phyloP scores from a whole-genome alignment of 2,797 vertebrate genomes.

The Limosa lapponica region DNA sequence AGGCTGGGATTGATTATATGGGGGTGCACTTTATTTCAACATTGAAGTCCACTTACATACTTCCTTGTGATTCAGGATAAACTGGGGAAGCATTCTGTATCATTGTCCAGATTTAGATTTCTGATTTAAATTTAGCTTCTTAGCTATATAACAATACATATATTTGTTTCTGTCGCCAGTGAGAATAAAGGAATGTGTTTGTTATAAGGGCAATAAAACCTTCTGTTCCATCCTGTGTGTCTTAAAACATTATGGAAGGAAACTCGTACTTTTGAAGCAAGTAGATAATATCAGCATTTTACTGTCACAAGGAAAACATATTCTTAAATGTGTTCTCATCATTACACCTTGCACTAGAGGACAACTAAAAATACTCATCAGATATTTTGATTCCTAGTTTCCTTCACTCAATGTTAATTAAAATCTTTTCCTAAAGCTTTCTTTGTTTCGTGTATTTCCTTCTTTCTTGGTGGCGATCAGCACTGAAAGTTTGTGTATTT shows the following conservation, averaged over 20 bases:
- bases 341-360: neutral
- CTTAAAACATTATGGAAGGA: neutral
- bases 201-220: neutral
- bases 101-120: neutral
- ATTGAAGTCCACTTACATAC: neutral
- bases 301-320: neutral
- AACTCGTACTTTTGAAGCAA: neutral
- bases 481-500: neutral
- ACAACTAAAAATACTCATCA: neutral
- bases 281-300: neutral
- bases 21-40: neutral
- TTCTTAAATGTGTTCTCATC: neutral
- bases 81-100: neutral
- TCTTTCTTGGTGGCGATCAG: neutral
- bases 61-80: neutral
- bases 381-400: neutral
- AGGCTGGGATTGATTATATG: neutral
- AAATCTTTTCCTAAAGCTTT: neutral
- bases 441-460: neutral
- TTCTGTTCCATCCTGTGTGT: neutral
- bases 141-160: neutral
- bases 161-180: neutral
- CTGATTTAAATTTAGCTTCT: neutral
- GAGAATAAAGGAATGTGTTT: constrained; percentile 4
- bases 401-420: neutral